phyloP scores from a whole-genome alignment of 2,113 vertebrate genomes.

The Xenopus laevis region DNA sequence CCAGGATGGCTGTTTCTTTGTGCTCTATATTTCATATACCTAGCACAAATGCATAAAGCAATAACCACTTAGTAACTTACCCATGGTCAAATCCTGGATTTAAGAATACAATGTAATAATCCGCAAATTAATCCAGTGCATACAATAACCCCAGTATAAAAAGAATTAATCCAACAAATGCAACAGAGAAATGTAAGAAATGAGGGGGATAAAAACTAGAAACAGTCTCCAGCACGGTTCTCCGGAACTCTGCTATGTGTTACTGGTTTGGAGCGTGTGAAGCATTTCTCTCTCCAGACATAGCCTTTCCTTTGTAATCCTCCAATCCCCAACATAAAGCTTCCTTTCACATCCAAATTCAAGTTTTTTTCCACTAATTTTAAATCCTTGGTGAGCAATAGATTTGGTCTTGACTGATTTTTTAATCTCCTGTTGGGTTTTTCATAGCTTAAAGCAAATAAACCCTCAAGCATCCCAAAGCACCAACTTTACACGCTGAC shows the following conservation, averaged over 20 bases:
- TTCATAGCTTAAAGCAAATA: background rate
- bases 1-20: too few species aligned
- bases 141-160: background rate
- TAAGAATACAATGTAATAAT: background rate
- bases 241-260: too few species aligned
- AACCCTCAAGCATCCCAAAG: slow-evolving; percentile 12
- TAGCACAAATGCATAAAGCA: too few species aligned
- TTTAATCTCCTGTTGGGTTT: background rate
- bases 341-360: slow-evolving; percentile 16
- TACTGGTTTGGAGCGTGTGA: background rate
- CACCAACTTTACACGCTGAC: slow-evolving; percentile 5
- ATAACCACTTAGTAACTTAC: background rate
- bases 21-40: too few species aligned
- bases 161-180: slow-evolving; percentile 15
- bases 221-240: background rate
- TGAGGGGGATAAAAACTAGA: background rate
- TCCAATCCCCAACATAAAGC: background rate
- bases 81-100: background rate
- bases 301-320: background rate
- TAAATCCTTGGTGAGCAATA: slow-evolving; percentile 5
- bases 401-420: too few species aligned
- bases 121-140: slow-evolving; percentile 25
- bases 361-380: background rate
- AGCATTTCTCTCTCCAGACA: background rate
- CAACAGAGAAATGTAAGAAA: too few species aligned